A percentile compares a stretch with the other conserved stretches of the same genome.
Evolutionary conservation across 2,113 vertebrate species (phyloP).

Genomic region (Chiloscyllium plagiosum): DNA sequence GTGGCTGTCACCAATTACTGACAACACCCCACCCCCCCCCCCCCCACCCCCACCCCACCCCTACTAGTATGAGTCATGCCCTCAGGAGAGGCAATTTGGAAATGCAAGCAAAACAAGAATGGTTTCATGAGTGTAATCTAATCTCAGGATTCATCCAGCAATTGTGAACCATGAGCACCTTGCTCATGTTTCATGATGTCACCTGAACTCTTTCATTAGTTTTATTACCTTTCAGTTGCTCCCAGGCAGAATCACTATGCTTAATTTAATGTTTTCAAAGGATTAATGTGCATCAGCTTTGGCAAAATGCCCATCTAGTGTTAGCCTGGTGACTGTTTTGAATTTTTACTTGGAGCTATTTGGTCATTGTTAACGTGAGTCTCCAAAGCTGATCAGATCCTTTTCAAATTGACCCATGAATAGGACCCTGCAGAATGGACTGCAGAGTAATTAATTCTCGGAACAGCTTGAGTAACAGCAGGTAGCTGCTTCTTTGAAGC

Average conservation of each 20-base stretch:
- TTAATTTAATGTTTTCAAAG: slow-evolving; percentile 8
- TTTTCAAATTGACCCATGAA: not conserved
- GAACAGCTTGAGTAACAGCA: not conserved
- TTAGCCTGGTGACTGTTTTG: not conserved
- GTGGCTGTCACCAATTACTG: not conserved
- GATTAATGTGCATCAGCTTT: not conserved
- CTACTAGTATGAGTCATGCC: not conserved
- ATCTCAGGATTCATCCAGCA: not conserved
- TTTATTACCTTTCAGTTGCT: not conserved
- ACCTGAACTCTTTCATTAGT: slow-evolving; percentile 27
- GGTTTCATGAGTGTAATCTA: not conserved
- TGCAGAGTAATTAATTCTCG: not conserved
- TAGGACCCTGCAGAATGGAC: not conserved
- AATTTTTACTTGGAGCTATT: not conserved
- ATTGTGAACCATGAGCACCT: not conserved
- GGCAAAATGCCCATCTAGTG: not conserved
- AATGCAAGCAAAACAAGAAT: not conserved
- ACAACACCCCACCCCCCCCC: not conserved
- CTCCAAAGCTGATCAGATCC: not conserved
- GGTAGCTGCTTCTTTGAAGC: not conserved
- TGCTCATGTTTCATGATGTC: not conserved
- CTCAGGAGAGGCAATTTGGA: not conserved
- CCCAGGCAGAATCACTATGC: not conserved
- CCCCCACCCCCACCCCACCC: no score
- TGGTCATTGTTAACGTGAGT: not conserved